Evolutionary conservation across 1,140 invertebrate genomes (phyloP).

Genomic region (Drosophila ercepeae): DNA sequence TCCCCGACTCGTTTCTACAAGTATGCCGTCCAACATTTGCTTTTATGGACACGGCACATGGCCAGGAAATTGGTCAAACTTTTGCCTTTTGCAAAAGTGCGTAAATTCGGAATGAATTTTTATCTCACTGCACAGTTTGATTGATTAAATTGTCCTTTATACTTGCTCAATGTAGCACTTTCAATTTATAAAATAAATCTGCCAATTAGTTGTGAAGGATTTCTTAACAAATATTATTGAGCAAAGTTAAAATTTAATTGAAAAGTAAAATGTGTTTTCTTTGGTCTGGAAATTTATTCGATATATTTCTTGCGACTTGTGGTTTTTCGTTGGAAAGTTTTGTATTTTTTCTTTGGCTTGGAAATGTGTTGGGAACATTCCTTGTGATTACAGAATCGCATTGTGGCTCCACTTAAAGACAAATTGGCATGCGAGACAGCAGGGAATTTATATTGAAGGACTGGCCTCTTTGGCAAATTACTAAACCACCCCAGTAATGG

Average conservation of each 20-base stretch:
- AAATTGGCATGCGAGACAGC: background rate
- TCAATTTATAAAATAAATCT: background rate
- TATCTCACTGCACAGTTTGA: background rate
- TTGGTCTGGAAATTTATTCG: too few species aligned
- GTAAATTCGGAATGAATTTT: background rate
- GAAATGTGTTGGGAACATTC: background rate
- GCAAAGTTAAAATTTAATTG: too few species aligned
- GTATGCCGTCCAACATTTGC: background rate
- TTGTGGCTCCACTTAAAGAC: background rate
- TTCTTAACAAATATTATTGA: background rate
- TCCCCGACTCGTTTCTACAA: constrained; percentile 4
- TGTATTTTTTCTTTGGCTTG: background rate
- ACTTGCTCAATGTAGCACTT: background rate
- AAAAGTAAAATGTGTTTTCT: too few species aligned
- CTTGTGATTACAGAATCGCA: background rate
- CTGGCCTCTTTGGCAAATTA: background rate
- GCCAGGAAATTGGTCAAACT: background rate
- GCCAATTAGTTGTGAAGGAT: background rate
- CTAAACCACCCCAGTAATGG: constrained; percentile 16
- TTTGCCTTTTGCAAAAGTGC: background rate
- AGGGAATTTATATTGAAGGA: background rate
- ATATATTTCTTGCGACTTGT: too few species aligned
- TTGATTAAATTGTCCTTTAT: too few species aligned
- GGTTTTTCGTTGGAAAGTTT: too few species aligned
- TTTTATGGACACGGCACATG: constrained; percentile 35